Base-by-base conservation (phyloP, 2,797 vertebrate genomes). In the Eulemur albifrons region DNA sequence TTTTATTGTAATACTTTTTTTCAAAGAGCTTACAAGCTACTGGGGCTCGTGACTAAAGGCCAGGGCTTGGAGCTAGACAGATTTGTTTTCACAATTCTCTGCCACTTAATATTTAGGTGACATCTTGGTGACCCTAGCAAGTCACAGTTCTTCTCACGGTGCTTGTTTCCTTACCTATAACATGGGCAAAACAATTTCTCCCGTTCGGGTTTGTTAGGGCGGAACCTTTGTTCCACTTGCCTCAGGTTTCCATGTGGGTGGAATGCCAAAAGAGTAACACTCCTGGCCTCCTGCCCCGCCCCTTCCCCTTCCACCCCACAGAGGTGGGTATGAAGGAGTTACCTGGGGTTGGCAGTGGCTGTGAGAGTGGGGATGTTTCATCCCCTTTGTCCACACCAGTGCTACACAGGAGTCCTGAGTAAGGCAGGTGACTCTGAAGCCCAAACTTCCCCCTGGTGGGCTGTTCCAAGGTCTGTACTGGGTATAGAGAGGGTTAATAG, bases 271-370 rank as follows among this genome's bases (percentile, higher is more conserved):
- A n/a, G 7, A 43, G 27, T 50, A 11, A 57, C 23, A 17, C 35
- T 23, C 75, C n/a, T 6, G 10, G 32, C 76, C 25, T 65, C 77
- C 35, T 9, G 27, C n/a, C 12, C 4, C 0, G 0, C 0, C 38
- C 2, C 17, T 48, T 61, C 48, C 54, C 4, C 18, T 86, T 72
- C 35, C 2, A 0, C 32, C 32, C 20, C 4, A 0, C 20, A 21
- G 17, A 27, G 52, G 27, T 45, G 48, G n/a, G 3, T 25, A 3
- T 52, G 45, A n/a, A 18, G 0, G 12, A 45, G 38, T 67, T 48
- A 32, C 5, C 17, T 5, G 5, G 4, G 0, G 11, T 54, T 48
- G 50, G 61, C 40, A 43, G n/a, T 10, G 61, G 50, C 72, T 40
- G 15, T 35, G 45, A 52, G 12, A 5, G 0, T 4, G 20, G 5